Evolutionary conservation across 2,888 invertebrate species (phyloP), one percentile per base, ranked within the genome.

Genomic region (Mesorhabditis spiculigera): DNA sequence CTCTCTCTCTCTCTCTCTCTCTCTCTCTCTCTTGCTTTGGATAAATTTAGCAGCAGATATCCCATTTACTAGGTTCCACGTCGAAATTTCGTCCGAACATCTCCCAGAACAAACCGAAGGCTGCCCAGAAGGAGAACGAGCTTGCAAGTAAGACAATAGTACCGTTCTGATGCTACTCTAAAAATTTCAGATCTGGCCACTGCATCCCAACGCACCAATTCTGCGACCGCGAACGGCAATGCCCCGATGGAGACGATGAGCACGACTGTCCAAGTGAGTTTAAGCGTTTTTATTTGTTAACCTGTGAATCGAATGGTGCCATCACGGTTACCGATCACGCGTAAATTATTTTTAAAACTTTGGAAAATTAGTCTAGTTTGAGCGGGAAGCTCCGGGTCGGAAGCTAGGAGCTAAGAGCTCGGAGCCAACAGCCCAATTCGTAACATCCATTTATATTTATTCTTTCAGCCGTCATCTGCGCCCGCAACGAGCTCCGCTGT

Each of bases 241-340:
- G 81, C 69, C 81, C 81, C 13, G 81, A 81, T 64, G 81, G 81
- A 58, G 79, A 79, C 64, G 81, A 81, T 69, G 81, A 81, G 73
- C 62, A 68, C 42, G 61, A 74, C 61, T 81, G 81, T 68, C 66
- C 75, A 42, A 72, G 81, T 81, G 62, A 65, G 75, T 73, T 28
- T 28, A 28, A 28, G 28, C 28, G 28, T 28, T 28, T 28, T 28
- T 28, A 28, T 28, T 28, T 28, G 28, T 28, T 3, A 50, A 50
- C 58, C 65, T 63, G 13, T 66, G 61, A 45, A 65, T 28, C 58
- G 64, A 68, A 63, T 68, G 10, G 58, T 50, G 58, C 8, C 2
- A 50, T 13, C 28, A 28, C 1, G 3, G 28, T 3, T 28, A 28
- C 1, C 1, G 3, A 1, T 28, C 1, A 28, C 28, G 28, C 28